Base-by-base conservation (phyloP, 2,797 vertebrate species). In the Loris lydekkerianus region DNA sequence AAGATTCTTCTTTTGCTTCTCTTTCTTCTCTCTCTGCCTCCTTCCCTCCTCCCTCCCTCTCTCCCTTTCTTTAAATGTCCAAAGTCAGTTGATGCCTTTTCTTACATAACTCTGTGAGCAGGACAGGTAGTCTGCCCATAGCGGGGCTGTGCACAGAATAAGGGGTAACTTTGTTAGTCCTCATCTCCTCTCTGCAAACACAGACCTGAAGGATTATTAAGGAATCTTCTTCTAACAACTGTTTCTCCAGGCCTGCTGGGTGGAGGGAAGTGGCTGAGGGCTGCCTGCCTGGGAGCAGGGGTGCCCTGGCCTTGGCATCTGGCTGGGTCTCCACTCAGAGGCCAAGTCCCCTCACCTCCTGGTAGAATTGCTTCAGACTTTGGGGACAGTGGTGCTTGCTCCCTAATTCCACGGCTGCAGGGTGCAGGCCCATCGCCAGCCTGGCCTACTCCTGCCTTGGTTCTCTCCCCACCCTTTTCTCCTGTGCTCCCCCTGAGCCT, bases 91-190 rank as follows among this genome's bases (percentile, higher is more conserved):
- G 93, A 58, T 65, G 3, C 95, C 91, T 97, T 95, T 93, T 63
- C 29, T 20, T 23, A 92, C 97, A 94, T 29, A 89, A 75, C 86
- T 75, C 87, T 92, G 95, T 72, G 70, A 97, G 76, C 85, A 84
- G 93, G 96, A 18, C 89, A 87, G 97, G 94, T 85, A 25, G 20
- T 40, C 11, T 21, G 94, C 96, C 95, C 95, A n/a, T 29, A 63
- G 11, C 5, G 87, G 3, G 0, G 85, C 60, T 18, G 96, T 89
- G 96, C 87, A 96, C 92, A 40, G 97, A 95, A 97, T 97, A 96
- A 72, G 86, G 63, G 63, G 37, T 81, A 94, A 97, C 97, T 97
- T 96, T 96, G 96, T 98, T 92, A 77, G 94, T 97, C 96, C 96
- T 97, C 97, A 27, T 94, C 94, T 53, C 53, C 94, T 95, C 93